phyloP scores from a whole-genome alignment of 2,888 invertebrate genomes.

The Drosophila dives region DNA sequence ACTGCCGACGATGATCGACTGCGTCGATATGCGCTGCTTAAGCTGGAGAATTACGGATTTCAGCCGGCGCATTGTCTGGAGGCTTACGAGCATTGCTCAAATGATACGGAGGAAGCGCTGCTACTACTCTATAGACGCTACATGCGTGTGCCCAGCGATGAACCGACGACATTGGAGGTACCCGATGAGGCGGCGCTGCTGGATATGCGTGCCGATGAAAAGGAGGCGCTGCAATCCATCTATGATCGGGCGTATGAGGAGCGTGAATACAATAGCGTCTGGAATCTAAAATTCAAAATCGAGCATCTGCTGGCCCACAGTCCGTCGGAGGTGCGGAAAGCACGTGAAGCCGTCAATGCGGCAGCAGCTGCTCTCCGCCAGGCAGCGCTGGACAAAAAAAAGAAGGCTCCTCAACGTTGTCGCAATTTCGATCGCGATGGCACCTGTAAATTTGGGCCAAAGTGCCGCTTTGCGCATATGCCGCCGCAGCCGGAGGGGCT shows the following conservation, averaged over 20 bases:
- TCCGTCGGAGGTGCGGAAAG: slow-evolving; percentile 85
- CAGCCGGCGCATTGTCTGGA: slow-evolving; percentile 90
- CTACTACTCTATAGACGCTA: slow-evolving; percentile 90
- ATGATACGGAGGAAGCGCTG: slow-evolving; percentile 90
- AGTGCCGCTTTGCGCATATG: slow-evolving; percentile 91
- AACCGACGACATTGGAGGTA: slow-evolving; percentile 27
- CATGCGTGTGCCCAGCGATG: slow-evolving; percentile 81
- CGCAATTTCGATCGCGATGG: slow-evolving; percentile 87
- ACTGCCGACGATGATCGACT: slow-evolving; percentile 87
- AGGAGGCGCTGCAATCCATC: slow-evolving; percentile 91
- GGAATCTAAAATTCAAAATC: slow-evolving; percentile 89
- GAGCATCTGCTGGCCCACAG: slow-evolving; percentile 88
- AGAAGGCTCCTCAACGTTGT: slow-evolving; percentile 85
- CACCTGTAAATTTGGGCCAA: slow-evolving; percentile 90
- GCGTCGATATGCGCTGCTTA: slow-evolving; percentile 89
- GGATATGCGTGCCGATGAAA: slow-evolving; percentile 90
- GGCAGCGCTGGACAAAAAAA: slow-evolving; percentile 56
- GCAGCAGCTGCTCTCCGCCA: slow-evolving; percentile 82
- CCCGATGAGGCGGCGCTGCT: slow-evolving; percentile 86
- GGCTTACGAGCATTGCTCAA: slow-evolving; percentile 89
- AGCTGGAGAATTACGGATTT: slow-evolving; percentile 92
- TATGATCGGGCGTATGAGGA: slow-evolving; percentile 90
- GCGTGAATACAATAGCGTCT: slow-evolving; percentile 89
- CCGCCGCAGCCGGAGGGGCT: slow-evolving; percentile 62
- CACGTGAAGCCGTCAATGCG: slow-evolving; percentile 82